These are phyloP conservation scores for Heteromurus nitidus DNA, from an alignment of 2,888 invertebrate species.

Conservation along the genomic window DNA sequence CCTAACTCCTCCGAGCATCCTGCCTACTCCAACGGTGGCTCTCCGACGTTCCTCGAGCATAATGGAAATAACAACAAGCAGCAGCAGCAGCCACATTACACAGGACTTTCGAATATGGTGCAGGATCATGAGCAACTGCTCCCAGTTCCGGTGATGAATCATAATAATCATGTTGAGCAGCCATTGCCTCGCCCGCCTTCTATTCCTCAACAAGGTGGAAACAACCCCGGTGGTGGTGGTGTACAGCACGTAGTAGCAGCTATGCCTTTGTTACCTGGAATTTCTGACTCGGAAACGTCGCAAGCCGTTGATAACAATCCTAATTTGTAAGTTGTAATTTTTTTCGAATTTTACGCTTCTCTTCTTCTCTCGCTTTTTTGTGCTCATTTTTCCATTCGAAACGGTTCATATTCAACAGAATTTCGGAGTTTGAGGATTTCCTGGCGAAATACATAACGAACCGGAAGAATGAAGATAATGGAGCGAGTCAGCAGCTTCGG, in stretches of 20 bases:
- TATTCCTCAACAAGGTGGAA: constrained; percentile 28
- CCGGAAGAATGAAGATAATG: constrained; percentile 24
- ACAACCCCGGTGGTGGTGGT: constrained; percentile 21
- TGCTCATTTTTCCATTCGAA: not conserved
- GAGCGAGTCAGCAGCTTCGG: not conserved
- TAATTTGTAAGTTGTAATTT: constrained; percentile 52
- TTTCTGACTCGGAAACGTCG: constrained; percentile 43
- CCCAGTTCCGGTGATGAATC: constrained; percentile 52
- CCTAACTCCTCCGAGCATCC: constrained; percentile 18
- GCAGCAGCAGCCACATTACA: constrained; percentile 16
- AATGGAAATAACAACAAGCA: not conserved
- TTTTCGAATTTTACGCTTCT: not conserved
- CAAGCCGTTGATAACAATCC: constrained; percentile 48
- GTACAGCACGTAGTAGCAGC: constrained; percentile 5
- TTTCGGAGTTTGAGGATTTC: constrained; percentile 58
- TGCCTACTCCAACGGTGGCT: constrained; percentile 41
- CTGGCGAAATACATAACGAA: constrained; percentile 24
- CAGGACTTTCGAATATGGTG: too few species aligned
- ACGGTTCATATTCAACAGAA: not conserved
- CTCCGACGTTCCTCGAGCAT: constrained; percentile 34
- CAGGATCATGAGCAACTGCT: constrained; percentile 32
- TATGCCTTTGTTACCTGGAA: constrained; percentile 17
- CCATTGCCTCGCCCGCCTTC: constrained; percentile 22
- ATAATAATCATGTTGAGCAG: constrained; percentile 5
- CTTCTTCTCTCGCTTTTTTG: not conserved